Percentiles rank a stretch among this genome's conserved stretches.
Conservation (phyloP, 2,888 invertebrate species). For the Bellardia pandia region DNA sequence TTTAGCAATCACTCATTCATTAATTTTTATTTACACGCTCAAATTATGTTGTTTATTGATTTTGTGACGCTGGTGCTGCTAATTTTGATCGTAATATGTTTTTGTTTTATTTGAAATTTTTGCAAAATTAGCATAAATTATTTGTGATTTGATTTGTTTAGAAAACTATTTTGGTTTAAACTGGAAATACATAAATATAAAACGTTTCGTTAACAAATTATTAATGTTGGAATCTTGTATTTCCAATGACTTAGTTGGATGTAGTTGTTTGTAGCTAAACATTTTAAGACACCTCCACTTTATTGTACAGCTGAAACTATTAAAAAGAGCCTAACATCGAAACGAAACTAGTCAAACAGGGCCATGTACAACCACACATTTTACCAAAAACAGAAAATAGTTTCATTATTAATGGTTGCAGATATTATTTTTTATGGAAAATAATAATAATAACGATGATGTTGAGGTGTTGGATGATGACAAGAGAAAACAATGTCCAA, state of each 20-base stretch:
- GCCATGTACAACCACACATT: conserved; percentile 57
- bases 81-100: background rate
- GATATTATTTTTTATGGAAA: background rate
- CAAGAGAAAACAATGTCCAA: conserved; percentile 18
- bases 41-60: conserved; percentile 7
- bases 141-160: background rate
- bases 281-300: conserved; percentile 52
- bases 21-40: conserved; percentile 15
- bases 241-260: background rate
- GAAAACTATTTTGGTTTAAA: background rate
- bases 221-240: background rate
- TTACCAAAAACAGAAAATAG: conserved; percentile 44
- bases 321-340: conserved; percentile 21
- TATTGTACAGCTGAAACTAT: conserved; percentile 13
- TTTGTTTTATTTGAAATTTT: background rate
- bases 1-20: conserved; percentile 26
- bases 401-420: conserved; percentile 28
- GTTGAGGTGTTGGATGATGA: conserved; percentile 24
- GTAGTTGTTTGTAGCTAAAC: background rate
- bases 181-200: background rate
- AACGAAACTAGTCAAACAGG: conserved; percentile 49
- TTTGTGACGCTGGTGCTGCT: background rate
- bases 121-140: conserved; percentile 33
- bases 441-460: conserved; percentile 24
- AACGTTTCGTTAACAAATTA: background rate